Evolutionary conservation across 2,888 invertebrate species (phyloP).

Genomic region (Choreutis nemorana): DNA sequence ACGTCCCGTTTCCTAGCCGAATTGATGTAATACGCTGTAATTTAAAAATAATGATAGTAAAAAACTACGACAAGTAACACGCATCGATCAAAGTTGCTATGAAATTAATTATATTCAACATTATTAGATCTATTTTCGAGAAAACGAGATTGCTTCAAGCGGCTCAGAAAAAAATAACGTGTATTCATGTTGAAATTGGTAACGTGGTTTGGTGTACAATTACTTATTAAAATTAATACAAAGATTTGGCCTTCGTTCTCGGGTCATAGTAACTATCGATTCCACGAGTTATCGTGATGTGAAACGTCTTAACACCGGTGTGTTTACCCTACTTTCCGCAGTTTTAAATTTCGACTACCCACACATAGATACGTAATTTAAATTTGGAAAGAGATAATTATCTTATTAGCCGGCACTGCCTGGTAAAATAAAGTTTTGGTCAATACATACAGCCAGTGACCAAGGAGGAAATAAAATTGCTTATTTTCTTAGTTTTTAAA

Average conservation of each 20-base stretch:
- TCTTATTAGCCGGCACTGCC: no score
- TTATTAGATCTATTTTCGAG: constrained; percentile 63
- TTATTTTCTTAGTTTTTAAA: no score
- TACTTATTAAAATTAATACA: constrained; percentile 58
- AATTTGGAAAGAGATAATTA: no score
- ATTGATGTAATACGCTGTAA: constrained; percentile 55
- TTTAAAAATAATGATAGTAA: constrained; percentile 57
- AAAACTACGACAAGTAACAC: constrained; percentile 38
- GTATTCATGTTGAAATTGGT: constrained; percentile 58
- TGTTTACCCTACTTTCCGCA: constrained; percentile 24
- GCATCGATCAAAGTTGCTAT: constrained; percentile 57
- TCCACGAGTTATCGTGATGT: constrained; percentile 20
- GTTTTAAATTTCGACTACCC: constrained; percentile 15
- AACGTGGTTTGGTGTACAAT: constrained; percentile 53
- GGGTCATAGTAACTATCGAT: constrained; percentile 23
- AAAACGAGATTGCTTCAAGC: constrained; percentile 55
- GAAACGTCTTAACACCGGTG: constrained; percentile 21
- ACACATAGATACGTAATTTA: no score
- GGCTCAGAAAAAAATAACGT: constrained; percentile 39
- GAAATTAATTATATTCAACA: constrained; percentile 62
- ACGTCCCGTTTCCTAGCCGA: constrained; percentile 39
- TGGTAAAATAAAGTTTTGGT: no score
- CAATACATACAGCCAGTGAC: no score
- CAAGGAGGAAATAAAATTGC: no score
- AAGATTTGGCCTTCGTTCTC: constrained; percentile 37